Percentiles rank a stretch among this genome's conserved stretches.
phyloP scores from a whole-genome alignment of 2,888 invertebrate genomes.

The Onchidella celtica region DNA sequence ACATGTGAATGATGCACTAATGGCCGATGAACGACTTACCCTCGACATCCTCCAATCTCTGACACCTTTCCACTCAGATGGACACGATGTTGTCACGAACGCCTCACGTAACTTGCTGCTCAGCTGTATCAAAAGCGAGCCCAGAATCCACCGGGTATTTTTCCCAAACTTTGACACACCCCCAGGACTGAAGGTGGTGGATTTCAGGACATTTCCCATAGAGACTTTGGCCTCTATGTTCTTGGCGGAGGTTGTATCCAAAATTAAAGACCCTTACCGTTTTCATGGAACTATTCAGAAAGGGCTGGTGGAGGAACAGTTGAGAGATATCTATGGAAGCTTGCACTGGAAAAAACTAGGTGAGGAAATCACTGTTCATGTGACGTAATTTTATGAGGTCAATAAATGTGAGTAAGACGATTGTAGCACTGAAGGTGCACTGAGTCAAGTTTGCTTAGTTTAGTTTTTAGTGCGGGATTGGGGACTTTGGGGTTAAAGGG shows the following conservation, averaged over 20 bases:
- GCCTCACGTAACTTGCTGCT: constrained; percentile 72
- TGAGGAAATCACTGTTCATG: constrained; percentile 51
- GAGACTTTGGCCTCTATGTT: constrained; percentile 67
- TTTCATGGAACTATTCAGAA: constrained; percentile 71
- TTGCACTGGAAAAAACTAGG: constrained; percentile 78
- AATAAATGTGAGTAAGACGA: no score
- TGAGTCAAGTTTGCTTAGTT: no score
- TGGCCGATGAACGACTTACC: constrained; percentile 54
- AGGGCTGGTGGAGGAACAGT: constrained; percentile 60
- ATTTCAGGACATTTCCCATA: constrained; percentile 68
- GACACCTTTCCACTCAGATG: constrained; percentile 66
- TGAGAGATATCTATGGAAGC: constrained; percentile 70
- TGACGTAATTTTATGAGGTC: no score
- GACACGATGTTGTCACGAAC: constrained; percentile 67
- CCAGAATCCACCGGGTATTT: constrained; percentile 69
- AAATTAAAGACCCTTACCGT: constrained; percentile 67
- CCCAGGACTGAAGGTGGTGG: constrained; percentile 56
- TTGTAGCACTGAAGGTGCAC: no score
- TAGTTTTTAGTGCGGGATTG: no score
- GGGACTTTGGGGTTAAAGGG: no score
- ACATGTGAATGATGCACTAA: background rate
- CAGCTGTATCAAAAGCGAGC: constrained; percentile 68
- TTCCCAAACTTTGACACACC: constrained; percentile 69
- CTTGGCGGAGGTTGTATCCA: constrained; percentile 69
- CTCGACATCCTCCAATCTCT: constrained; percentile 69